phyloP scores from a whole-genome alignment of 2,797 vertebrate species.

The Sebastes diploproa region DNA sequence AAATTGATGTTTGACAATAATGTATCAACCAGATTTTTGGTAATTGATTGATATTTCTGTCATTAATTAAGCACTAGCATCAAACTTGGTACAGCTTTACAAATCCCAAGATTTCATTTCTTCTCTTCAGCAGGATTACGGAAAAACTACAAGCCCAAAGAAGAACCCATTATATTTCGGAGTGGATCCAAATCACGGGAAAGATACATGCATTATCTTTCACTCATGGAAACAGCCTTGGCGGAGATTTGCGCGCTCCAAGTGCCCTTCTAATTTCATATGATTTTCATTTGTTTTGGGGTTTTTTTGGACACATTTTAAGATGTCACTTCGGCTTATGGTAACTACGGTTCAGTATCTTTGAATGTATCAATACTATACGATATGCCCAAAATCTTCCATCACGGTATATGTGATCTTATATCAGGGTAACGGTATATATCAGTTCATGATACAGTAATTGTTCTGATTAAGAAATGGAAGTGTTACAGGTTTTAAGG shows the following conservation, averaged over 20 bases:
- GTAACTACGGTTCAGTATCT: not conserved
- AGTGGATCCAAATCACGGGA: not conserved
- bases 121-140: not conserved
- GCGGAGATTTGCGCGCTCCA: too few relatives aligned
- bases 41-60: not conserved
- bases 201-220: not conserved
- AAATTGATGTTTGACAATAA: not conserved
- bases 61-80: not conserved
- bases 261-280: not conserved
- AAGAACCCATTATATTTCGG: not conserved
- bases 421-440: not conserved
- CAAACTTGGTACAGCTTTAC: not conserved
- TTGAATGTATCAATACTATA: not conserved
- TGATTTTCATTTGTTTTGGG: not conserved
- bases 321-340: not conserved
- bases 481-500: too few relatives aligned
- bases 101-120: too few relatives aligned
- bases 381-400: not conserved
- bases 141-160: not conserved
- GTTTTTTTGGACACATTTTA: not conserved
- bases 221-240: not conserved
- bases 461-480: not conserved
- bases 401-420: not conserved
- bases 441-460: rapidly evolving
- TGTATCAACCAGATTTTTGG: not conserved